A percentile compares a stretch with the other conserved stretches of the same genome.
These are phyloP conservation scores for Echinometra lucunter DNA, from an alignment of 53 echinoderm and acorn worm species.

Conservation along the genomic window DNA sequence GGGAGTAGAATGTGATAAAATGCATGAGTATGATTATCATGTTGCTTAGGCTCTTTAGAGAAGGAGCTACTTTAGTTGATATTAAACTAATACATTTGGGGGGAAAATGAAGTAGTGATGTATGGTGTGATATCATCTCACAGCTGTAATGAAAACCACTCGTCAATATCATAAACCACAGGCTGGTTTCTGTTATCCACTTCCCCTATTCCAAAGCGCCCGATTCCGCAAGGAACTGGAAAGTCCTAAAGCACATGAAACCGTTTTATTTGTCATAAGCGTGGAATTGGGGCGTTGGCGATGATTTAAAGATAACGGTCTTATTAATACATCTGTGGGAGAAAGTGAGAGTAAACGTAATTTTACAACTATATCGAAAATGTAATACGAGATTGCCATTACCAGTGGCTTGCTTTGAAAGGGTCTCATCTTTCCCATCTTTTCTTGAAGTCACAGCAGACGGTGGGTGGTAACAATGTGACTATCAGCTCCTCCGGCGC, in stretches of 20 bases:
- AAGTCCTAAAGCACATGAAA: background rate
- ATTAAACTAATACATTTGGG: background rate
- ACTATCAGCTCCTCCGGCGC: conserved; percentile 9
- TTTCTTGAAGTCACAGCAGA: background rate
- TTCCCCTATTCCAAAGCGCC: too few species aligned
- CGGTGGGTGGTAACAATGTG: conserved; percentile 32
- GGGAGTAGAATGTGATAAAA: background rate
- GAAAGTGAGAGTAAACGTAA: conserved; percentile 32
- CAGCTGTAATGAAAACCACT: background rate
- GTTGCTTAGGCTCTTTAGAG: background rate
- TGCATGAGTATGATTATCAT: background rate
- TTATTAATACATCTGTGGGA: background rate
- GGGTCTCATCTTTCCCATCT: conserved; percentile 34
- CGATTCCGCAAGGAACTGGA: background rate
- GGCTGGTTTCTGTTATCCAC: background rate
- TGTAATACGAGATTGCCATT: conserved; percentile 39
- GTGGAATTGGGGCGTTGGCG: conserved; percentile 12
- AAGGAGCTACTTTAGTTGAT: background rate
- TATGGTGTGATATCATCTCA: background rate
- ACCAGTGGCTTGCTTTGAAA: conserved; percentile 56
- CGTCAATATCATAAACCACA: background rate
- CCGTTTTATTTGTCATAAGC: background rate
- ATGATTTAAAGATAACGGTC: background rate
- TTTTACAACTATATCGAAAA: conserved; percentile 38
- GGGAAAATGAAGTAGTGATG: background rate